These are phyloP conservation scores for Bos taurus DNA, from an alignment of 2,113 vertebrate genomes.

Conservation along the genomic window DNA sequence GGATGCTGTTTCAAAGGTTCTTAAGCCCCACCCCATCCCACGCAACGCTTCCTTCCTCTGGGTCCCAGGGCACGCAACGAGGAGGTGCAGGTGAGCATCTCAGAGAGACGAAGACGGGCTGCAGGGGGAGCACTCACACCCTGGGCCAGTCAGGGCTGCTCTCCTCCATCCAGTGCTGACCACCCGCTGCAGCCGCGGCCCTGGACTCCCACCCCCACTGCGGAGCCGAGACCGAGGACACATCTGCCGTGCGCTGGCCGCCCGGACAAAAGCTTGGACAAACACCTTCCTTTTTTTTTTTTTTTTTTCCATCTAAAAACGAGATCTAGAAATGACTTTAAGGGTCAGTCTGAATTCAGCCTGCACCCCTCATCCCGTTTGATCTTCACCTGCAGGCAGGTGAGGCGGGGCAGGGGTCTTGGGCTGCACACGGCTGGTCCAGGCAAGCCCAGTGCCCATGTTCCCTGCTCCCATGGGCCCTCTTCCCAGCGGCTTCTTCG, in stretches of 20 bases:
- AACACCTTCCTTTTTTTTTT: background rate
- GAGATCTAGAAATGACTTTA: background rate
- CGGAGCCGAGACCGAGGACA: fast-evolving
- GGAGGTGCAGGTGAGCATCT: background rate
- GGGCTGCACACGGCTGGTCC: background rate
- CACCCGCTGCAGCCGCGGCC: fast-evolving
- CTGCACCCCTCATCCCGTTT: background rate
- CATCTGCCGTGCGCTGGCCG: fast-evolving
- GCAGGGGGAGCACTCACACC: background rate
- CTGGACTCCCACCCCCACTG: background rate
- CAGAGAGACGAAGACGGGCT: background rate
- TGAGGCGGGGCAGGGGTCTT: background rate
- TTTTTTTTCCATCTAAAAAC: background rate
- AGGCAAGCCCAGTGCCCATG: background rate
- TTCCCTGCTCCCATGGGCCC: fast-evolving
- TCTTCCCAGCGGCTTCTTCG: background rate
- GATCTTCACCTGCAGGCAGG: background rate
- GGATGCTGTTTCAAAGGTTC: background rate
- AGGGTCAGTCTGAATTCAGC: background rate
- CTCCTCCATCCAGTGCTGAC: background rate
- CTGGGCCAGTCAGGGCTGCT: background rate
- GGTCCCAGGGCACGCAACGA: background rate
- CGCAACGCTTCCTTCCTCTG: background rate
- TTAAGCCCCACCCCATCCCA: background rate
- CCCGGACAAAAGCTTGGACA: background rate